These are phyloP conservation scores for Zaprionus gabonicus DNA, from an alignment of 1,140 invertebrate species.

Conservation along the genomic window DNA sequence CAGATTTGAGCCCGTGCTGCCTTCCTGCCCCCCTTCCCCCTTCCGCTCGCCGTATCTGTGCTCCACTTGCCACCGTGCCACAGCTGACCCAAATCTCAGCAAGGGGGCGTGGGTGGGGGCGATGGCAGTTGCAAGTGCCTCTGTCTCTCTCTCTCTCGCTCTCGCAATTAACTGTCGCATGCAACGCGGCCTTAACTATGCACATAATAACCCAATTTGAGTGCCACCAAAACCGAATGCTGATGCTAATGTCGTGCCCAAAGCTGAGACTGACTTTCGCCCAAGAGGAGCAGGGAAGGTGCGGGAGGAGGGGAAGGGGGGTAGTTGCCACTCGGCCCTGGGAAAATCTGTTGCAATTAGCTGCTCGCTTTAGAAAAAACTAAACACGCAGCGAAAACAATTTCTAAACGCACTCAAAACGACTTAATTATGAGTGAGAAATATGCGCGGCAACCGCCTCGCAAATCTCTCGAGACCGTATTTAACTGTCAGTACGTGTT, in stretches of 20 bases:
- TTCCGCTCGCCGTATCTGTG: conserved; percentile 18
- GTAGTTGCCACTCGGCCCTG: conserved; percentile 44
- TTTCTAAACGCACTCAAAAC: conserved; percentile 83
- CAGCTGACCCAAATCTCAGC: conserved; percentile 31
- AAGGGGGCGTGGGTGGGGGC: not conserved
- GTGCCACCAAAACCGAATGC: conserved; percentile 32
- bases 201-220: conserved; percentile 81
- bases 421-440: conserved; percentile 82
- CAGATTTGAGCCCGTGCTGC: conserved; percentile 43
- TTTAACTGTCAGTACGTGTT: conserved; percentile 54
- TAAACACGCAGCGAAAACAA: conserved; percentile 81
- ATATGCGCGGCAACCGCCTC: conserved; percentile 71
- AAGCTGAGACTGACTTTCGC: conserved; percentile 59
- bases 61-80: conserved; percentile 13
- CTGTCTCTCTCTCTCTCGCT: not conserved
- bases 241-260: conserved; percentile 9
- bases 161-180: conserved; percentile 76
- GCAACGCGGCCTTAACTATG: conserved; percentile 73
- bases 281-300: not conserved
- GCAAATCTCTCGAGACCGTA: conserved; percentile 56
- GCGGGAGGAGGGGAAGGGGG: not conserved
- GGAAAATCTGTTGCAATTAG: conserved; percentile 82
- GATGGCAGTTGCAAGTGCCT: conserved; percentile 17
- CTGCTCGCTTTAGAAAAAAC: conserved; percentile 72
- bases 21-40: not conserved